Conservation (phyloP, 2,888 invertebrate species). For the Choristoneura rosaceana region DNA sequence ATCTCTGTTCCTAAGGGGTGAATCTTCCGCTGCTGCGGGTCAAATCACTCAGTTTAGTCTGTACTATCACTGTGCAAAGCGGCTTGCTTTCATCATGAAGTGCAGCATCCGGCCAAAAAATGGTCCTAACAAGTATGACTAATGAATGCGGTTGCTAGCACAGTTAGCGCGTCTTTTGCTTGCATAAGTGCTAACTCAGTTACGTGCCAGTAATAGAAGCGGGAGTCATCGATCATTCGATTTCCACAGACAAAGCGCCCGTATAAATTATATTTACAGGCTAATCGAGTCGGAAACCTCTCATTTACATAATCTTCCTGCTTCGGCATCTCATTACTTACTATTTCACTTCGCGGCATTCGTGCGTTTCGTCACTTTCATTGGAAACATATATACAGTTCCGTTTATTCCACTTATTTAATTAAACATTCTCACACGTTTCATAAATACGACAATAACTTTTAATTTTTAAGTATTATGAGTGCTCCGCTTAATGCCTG, state of each 20-base stretch:
- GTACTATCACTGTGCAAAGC: too few species aligned
- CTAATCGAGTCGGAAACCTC: constrained; percentile 65
- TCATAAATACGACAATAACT: constrained; percentile 77
- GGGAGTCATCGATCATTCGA: constrained; percentile 38
- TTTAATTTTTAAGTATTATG: constrained; percentile 83
- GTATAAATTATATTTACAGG: constrained; percentile 46
- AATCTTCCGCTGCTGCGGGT: too few species aligned
- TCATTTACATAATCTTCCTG: constrained; percentile 55
- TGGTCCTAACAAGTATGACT: too few species aligned
- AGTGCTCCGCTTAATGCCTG: constrained; percentile 78
- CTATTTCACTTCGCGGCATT: constrained; percentile 47
- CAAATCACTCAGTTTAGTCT: too few species aligned
- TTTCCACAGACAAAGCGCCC: constrained; percentile 31
- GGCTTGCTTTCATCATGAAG: too few species aligned
- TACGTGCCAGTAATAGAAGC: constrained; percentile 32
- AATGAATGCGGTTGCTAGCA: constrained; percentile 8
- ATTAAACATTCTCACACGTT: constrained; percentile 84
- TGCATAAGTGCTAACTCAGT: constrained; percentile 36
- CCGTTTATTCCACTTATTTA: constrained; percentile 80
- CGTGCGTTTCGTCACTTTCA: constrained; percentile 71
- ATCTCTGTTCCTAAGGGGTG: too few species aligned
- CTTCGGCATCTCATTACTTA: constrained; percentile 46
- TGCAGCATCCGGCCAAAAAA: too few species aligned
- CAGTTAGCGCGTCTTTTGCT: constrained; percentile 35
- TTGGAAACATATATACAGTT: constrained; percentile 64